Evolutionary conservation across 1,140 invertebrate genomes (phyloP), one percentile per base, ranked within the genome.

Genomic region (Phymorhynchus buccinoides): DNA sequence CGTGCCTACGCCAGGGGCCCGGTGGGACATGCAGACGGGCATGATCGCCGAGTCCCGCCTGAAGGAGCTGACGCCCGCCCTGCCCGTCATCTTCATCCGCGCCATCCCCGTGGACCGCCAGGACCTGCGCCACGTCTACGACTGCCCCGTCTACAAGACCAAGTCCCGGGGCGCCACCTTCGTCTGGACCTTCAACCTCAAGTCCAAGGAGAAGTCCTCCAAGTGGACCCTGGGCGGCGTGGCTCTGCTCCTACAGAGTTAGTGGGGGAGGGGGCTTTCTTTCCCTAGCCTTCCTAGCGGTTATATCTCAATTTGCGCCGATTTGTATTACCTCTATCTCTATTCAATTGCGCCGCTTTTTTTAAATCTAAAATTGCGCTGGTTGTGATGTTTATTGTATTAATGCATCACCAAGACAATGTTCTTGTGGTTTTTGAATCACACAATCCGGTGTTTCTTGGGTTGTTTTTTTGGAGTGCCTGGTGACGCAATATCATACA

Each of bases 151-250:
- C 14, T 99, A 99, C 93, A 98, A 98, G 94, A 99, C 97, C 0
- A 95, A 97, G 84, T 95, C 94, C 89, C 93, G 98, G 75, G 98
- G 98, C 0, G 97, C 97, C 0, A 99, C 97, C 0, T 99, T 96
- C 92, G 97, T 99, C 18, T 99, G 98, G 97, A 98, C 97, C 3
- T 98, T 99, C 93, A 98, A 98, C 93, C 93, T 99, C 12, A 98
- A 98, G 93, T 97, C 97, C 14, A 98, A 98, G 93, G 97, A 98
- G 89, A 98, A 98, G 92, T 95, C 97, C 0, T 95, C 97, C 7
- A 98, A 98, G 93, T 99, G 98, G 98, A 96, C 97, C 0, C 93
- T 99, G 9, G 98, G 97, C 30, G 98, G 98, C 1, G 97, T 98
- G 0, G 97, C 97, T 6, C 93, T 99, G 3, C 93, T 99, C 0